Evolutionary conservation across 2,888 invertebrate genomes (phyloP), one percentile per base, ranked within the genome.

Genomic region (Ochlodes sylvanus): DNA sequence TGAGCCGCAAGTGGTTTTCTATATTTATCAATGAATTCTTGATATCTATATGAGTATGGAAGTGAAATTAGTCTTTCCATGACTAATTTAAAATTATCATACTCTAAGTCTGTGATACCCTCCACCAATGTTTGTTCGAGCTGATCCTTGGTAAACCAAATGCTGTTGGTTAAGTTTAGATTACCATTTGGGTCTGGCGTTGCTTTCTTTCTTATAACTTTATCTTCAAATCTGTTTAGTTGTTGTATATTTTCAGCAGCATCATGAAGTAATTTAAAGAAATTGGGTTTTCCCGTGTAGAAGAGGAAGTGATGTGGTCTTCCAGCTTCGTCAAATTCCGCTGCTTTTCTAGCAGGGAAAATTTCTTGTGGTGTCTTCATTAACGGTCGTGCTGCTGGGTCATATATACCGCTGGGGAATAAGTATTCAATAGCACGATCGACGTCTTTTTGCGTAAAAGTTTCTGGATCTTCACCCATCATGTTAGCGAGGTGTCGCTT

Each of bases 401-500:
- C 97, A 83, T 94, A 98, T 64, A 99, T 91, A 7, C 98, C 99
- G 69, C 99, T 99, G 6, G 99, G 99, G 79, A 99, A 97, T n/a
- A 99, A 91, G 90, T 99, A 99, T 72, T 95, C 94, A 76, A 99
- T 98, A 2, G 99, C 97, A 82, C 95, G 95, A 90, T 98, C 95
- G 38, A 99, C 94, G 84, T 98, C 97, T 65, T 95, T 94, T 83
- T 99, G 97, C 0, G 97, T 97, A 83, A 99, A 98, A 0, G 95
- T 95, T 79, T 98, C 97, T 0, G 97, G 96, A 93, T 99, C 97
- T 86, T 96, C 96, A 0, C 99, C 99, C 99, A 99, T 99, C 96
- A 99, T 99, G 86, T 99, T 99, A 0, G 99, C 99, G 72, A 99
- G 94, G 93, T 99, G 99, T 41, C 99, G 94, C 85, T 97, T 98